Base-by-base conservation (phyloP, 2,888 invertebrate genomes). In the Leptogaster cylindrica region DNA sequence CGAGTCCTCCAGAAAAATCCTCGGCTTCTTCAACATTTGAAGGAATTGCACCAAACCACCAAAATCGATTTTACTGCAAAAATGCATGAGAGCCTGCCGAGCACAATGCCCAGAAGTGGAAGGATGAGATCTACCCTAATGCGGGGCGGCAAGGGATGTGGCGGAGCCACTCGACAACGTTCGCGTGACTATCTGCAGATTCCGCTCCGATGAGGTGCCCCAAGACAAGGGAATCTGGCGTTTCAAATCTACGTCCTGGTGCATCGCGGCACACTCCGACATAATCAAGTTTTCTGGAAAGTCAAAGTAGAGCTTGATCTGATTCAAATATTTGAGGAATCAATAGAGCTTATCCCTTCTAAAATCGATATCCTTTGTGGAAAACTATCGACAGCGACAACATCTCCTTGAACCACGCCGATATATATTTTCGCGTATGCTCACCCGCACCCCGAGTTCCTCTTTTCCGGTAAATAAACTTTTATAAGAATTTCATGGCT, bases 31-130 rank as follows among this genome's bases (percentile, higher is more conserved):
- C 14, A 18, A 18, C 41, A 41, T 16, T 18, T 41, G 10, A 20
- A 10, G 14, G 31, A 39, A 5, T 18, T 55, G 36, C 55, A 55
- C 36, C 31, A 8, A 20, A 14, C 3, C 4, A n/a, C 12, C 31
- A 36, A 55, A 55, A 55, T 55, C 55, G 25, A 55, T 55, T 36
- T 55, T 55, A 55, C 36, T 55, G 55, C 55, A 55, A 55, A 10
- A 36, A 23, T 55, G 12, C 36, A 23, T 14, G 55, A 31, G 14
- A 55, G 23, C 55, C 23, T n/a, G n/a, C n/a, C n/a, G n/a, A n/a
- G n/a, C n/a, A n/a, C n/a, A n/a, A n/a, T n/a, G n/a, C n/a, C n/a
- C n/a, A n/a, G n/a, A 55, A 36, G 8, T 23, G 18, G 55, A 10
- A 55, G 36, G 18, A 12, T n/a, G 36, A 10, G 7, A 14, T 8